Conservation (phyloP, 92 coral and sea anemone species). For the Plumapathes pennacea region DNA sequence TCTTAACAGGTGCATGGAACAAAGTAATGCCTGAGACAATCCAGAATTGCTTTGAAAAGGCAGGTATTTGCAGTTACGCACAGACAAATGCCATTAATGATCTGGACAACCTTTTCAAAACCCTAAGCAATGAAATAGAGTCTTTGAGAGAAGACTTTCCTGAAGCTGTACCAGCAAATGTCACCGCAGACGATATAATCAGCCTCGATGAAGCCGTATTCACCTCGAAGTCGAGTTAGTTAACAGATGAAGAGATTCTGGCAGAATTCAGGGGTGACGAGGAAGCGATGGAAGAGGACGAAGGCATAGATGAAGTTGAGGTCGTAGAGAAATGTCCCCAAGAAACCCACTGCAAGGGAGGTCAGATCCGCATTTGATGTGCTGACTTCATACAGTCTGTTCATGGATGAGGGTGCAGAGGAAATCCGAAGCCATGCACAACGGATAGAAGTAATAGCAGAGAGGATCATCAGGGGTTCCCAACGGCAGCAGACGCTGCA, state of each 20-base stretch:
- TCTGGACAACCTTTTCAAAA: slow-evolving; percentile 37
- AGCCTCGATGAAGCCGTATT: slow-evolving; percentile 17
- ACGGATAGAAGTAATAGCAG: slow-evolving; percentile 46
- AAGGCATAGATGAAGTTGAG: slow-evolving; percentile 30
- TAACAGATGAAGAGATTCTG: slow-evolving; percentile 24
- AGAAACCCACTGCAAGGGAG: slow-evolving; percentile 41
- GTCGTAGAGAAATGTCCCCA: slow-evolving; percentile 31
- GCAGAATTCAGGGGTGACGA: slow-evolving; percentile 32
- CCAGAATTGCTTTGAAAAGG: slow-evolving; percentile 38
- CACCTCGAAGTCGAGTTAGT: slow-evolving; percentile 20
- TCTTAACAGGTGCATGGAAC: slow-evolving; percentile 59
- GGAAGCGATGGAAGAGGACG: slow-evolving; percentile 37
- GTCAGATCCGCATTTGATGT: slow-evolving; percentile 44
- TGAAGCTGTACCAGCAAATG: slow-evolving; percentile 41
- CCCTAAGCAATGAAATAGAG: slow-evolving; percentile 46
- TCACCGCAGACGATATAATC: slow-evolving; percentile 36
- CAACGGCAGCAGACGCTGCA: slow-evolving; percentile 54
- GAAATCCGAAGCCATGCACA: slow-evolving; percentile 56
- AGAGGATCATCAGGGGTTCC: slow-evolving; percentile 47
- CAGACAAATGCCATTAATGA: slow-evolving; percentile 44
- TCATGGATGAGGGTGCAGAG: slow-evolving; percentile 41
- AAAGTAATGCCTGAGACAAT: slow-evolving; percentile 33
- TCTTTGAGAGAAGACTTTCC: slow-evolving; percentile 58
- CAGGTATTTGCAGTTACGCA: slow-evolving; percentile 49
- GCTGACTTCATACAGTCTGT: slow-evolving; percentile 59